phyloP scores from a whole-genome alignment of 2,888 invertebrate species.

The Lutraria lutraria region DNA sequence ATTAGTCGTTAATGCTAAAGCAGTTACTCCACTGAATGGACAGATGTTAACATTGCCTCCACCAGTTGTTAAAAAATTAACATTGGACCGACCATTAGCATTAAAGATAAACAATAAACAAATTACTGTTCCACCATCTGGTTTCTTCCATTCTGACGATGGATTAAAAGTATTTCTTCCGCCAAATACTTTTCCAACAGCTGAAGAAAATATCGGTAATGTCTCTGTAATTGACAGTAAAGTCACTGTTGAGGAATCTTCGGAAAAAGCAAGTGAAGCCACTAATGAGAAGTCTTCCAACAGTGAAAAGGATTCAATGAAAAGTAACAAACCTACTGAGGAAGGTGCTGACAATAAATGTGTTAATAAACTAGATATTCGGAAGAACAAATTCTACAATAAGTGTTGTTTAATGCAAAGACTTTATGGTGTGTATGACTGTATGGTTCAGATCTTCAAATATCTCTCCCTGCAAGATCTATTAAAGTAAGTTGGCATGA shows the following conservation, averaged over 20 bases:
- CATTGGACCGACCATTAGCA: slow-evolving; percentile 79
- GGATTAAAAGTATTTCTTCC: slow-evolving; percentile 83
- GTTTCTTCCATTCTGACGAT: slow-evolving; percentile 78
- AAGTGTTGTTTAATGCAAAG: slow-evolving; percentile 75
- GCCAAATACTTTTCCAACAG: slow-evolving; percentile 80
- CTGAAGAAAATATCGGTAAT: slow-evolving; percentile 71
- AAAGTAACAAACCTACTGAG: background rate
- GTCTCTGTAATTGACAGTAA: slow-evolving; percentile 61
- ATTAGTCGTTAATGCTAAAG: slow-evolving; percentile 59
- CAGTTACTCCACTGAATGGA: slow-evolving; percentile 69
- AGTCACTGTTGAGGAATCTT: background rate
- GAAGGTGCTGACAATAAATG: background rate
- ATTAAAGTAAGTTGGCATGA: slow-evolving; percentile 73
- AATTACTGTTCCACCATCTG: slow-evolving; percentile 82
- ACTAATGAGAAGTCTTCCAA: slow-evolving; percentile 62
- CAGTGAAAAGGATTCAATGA: background rate
- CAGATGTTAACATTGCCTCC: slow-evolving; percentile 83
- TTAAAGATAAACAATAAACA: slow-evolving; percentile 82
- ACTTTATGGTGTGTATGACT: slow-evolving; percentile 81
- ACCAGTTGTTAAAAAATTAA: slow-evolving; percentile 77
- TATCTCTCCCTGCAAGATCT: slow-evolving; percentile 78
- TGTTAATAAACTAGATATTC: slow-evolving; percentile 31
- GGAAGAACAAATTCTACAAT: slow-evolving; percentile 46
- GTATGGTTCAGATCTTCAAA: slow-evolving; percentile 80
- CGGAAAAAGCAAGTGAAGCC: background rate